Percentiles rank a stretch among this genome's conserved stretches.
Evolutionary conservation across 2,113 vertebrate species (phyloP).

Genomic region (Hucho hucho): DNA sequence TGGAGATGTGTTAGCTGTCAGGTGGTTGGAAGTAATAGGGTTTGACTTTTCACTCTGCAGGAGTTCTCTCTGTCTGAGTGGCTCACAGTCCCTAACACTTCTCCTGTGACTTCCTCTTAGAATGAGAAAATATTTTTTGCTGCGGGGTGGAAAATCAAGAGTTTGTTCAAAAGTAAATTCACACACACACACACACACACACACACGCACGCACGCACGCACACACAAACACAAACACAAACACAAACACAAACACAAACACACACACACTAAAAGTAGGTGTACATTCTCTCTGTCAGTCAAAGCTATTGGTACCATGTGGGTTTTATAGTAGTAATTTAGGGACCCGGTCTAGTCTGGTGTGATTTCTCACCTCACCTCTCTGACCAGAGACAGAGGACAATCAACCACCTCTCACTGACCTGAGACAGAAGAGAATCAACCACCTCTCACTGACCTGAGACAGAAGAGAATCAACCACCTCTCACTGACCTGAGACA

Average conservation of each 20-base stretch:
- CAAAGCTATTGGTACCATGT: constrained; percentile 15
- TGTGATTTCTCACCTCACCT: constrained; percentile 6
- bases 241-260: neutral
- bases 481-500: too few relatives aligned
- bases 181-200: too few relatives aligned
- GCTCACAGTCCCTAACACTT: neutral
- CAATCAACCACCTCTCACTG: neutral
- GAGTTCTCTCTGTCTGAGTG: neutral
- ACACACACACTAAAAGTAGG: neutral
- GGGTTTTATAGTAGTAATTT: constrained; percentile 6
- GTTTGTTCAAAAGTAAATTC: neutral
- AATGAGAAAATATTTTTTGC: neutral
- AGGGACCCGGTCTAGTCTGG: neutral
- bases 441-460: too few relatives aligned
- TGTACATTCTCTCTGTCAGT: constrained; percentile 16
- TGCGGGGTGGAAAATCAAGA: too few relatives aligned
- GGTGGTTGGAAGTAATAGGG: constrained; percentile 1
- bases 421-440: too few relatives aligned
- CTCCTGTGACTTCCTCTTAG: neutral
- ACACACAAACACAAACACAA: too few relatives aligned
- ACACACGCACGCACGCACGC: neutral
- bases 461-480: too few relatives aligned
- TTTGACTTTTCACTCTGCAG: constrained; percentile 4
- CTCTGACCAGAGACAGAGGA: neutral
- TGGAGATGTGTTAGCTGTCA: neutral